Percentiles rank a stretch among this genome's conserved stretches.
Conservation (phyloP, 2,888 invertebrate species). For the Diabrotica balteata region DNA sequence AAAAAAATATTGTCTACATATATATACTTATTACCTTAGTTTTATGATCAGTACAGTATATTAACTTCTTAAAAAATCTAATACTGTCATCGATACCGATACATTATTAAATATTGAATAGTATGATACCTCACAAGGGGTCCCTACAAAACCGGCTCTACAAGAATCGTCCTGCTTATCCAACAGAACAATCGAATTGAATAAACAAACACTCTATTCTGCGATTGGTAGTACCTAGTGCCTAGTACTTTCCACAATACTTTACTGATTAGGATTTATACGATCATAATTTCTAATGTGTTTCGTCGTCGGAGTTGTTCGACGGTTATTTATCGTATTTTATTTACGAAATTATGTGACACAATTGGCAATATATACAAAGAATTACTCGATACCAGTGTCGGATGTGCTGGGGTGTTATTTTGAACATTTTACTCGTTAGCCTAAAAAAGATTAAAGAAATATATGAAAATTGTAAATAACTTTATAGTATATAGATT, state of each 20-base stretch:
- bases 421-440: not conserved
- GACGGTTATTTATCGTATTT: constrained; percentile 52
- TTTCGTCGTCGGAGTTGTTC: constrained; percentile 48
- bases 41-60: no score
- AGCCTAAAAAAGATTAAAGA: no score
- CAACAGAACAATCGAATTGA: constrained; percentile 48
- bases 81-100: no score
- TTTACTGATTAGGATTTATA: constrained; percentile 56
- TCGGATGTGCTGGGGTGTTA: constrained; percentile 7
- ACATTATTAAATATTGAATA: constrained; percentile 10
- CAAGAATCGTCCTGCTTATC: constrained; percentile 46
- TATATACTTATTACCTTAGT: no score
- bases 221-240: constrained; percentile 35
- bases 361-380: constrained; percentile 47
- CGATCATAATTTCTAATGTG: constrained; percentile 56
- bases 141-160: constrained; percentile 19
- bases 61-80: no score
- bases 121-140: constrained; percentile 11
- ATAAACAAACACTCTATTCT: constrained; percentile 53
- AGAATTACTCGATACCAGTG: constrained; percentile 43
- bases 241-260: constrained; percentile 48
- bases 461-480: no score
- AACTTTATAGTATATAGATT: no score
- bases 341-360: constrained; percentile 53
- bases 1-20: no score